phyloP scores from a whole-genome alignment of 2,888 invertebrate genomes.

The Ennomos fuscantarius region DNA sequence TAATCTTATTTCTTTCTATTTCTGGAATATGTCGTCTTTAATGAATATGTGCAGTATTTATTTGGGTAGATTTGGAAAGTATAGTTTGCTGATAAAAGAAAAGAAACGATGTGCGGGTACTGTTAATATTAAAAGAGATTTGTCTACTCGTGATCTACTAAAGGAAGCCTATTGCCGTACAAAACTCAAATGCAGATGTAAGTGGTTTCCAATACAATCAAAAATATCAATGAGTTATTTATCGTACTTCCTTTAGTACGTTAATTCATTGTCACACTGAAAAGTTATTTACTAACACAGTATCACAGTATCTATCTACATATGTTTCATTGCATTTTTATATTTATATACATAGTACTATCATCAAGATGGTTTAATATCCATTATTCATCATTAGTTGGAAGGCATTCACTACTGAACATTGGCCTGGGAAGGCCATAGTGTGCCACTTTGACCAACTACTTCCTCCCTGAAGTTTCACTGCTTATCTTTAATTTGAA shows the following conservation, averaged over 20 bases:
- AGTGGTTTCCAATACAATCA: constrained; percentile 60
- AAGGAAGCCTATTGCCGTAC: constrained; percentile 87
- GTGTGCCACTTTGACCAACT: too few relatives aligned
- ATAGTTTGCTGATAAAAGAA: constrained; percentile 52
- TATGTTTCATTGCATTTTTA: too few relatives aligned
- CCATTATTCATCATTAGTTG: too few relatives aligned
- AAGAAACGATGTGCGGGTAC: constrained; percentile 32
- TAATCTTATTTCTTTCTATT: constrained; percentile 24
- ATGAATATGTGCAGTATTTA: constrained; percentile 52
- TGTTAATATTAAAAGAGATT: constrained; percentile 45
- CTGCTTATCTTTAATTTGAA: too few relatives aligned
- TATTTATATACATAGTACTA: too few relatives aligned
- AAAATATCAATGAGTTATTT: neutral
- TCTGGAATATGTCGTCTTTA: constrained; percentile 45
- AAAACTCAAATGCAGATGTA: constrained; percentile 90
- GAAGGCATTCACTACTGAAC: too few relatives aligned
- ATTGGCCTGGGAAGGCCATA: too few relatives aligned
- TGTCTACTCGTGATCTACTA: constrained; percentile 74
- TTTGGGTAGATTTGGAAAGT: constrained; percentile 52
- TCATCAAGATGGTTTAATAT: too few relatives aligned
- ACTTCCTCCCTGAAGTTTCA: too few relatives aligned
- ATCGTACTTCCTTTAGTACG: neutral
- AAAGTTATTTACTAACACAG: too few relatives aligned
- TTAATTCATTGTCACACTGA: too few relatives aligned
- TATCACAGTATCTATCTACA: too few relatives aligned